phyloP scores from a whole-genome alignment of 1,140 invertebrate species.

The Neelides sp. region DNA sequence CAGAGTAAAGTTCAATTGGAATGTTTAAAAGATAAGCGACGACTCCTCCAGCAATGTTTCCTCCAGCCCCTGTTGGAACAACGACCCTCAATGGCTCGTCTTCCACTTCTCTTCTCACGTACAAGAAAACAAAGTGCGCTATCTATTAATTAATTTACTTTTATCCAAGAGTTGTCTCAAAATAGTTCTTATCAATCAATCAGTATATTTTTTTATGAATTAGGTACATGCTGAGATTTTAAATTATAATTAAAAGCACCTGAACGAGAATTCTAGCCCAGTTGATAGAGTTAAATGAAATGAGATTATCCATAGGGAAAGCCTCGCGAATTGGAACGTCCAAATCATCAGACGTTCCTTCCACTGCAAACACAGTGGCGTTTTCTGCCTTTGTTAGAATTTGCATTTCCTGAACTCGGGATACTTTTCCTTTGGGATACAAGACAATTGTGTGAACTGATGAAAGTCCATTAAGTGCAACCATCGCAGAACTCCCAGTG shows the following conservation, averaged over 20 bases:
- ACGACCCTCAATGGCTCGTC: conserved; percentile 31
- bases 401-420: conserved; percentile 39
- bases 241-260: too few relatives aligned
- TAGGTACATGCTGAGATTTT: too few relatives aligned
- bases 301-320: conserved; percentile 36
- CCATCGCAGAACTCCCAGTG: conserved; percentile 42
- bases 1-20: conserved; percentile 36
- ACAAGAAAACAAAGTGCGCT: conserved; percentile 40
- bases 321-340: conserved; percentile 38
- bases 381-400: conserved; percentile 39
- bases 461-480: conserved; percentile 36
- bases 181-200: too few relatives aligned
- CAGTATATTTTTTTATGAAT: too few relatives aligned
- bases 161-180: neutral
- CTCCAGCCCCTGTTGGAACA: conserved; percentile 40
- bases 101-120: conserved; percentile 31
- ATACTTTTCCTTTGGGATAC: conserved; percentile 37
- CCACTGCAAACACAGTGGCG: conserved; percentile 39
- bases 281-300: conserved; percentile 41
- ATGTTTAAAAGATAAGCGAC: conserved; percentile 38
- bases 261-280: conserved; percentile 42
- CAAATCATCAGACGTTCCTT: conserved; percentile 40
- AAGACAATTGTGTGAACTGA: conserved; percentile 40
- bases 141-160: conserved; percentile 10
- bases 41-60: conserved; percentile 38